A percentile compares a stretch with the other conserved stretches of the same genome.
Evolutionary conservation across 2,113 vertebrate genomes (phyloP).

Genomic region (Nannospalax galili): DNA sequence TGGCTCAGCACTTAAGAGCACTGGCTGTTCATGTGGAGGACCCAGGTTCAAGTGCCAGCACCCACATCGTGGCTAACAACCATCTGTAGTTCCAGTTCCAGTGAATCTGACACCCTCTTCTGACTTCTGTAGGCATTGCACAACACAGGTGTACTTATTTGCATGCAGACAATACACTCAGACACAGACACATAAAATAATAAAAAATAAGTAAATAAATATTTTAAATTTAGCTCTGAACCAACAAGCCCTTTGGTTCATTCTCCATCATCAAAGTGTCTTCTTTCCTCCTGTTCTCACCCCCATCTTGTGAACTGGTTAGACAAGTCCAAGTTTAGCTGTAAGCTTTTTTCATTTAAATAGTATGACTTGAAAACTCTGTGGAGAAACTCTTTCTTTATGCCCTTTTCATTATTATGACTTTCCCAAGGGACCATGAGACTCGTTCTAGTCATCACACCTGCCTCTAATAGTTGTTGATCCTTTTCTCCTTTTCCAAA

Average conservation of each 20-base stretch:
- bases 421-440: neutral
- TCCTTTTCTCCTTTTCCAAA: neutral
- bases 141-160: no score
- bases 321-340: neutral
- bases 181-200: no score
- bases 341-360: conserved; percentile 11
- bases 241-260: neutral
- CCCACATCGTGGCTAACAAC: no score
- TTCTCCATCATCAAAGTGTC: neutral
- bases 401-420: neutral
- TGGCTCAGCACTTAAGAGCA: no score
- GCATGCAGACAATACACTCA: no score
- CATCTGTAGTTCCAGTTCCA: no score
- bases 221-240: neutral
- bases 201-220: no score
- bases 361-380: neutral
- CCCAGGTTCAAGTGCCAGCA: no score
- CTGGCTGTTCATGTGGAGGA: no score
- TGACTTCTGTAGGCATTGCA: no score
- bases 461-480: neutral
- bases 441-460: neutral
- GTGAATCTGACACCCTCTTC: no score
- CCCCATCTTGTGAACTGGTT: neutral
- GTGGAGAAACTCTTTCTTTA: neutral
- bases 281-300: neutral